Percentiles rank a stretch among this genome's conserved stretches.
Evolutionary conservation across 2,797 vertebrate genomes (phyloP).

Genomic region (Cyclura pinguis): DNA sequence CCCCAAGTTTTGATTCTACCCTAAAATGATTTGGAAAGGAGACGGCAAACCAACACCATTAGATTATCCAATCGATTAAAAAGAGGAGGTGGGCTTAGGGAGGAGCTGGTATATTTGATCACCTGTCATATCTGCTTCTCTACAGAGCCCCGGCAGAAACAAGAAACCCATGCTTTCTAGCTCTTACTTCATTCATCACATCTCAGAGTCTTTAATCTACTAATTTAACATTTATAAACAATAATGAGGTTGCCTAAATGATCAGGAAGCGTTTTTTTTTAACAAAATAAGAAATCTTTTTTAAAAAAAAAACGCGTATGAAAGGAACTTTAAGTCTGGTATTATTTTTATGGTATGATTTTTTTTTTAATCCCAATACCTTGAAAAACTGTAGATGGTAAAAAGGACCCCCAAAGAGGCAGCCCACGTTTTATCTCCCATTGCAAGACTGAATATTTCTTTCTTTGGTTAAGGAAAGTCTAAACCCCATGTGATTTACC

Average conservation of each 20-base stretch:
- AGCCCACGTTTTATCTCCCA: neutral
- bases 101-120: rapidly evolving
- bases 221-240: neutral
- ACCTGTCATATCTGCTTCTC: neutral
- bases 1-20: neutral
- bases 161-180: neutral
- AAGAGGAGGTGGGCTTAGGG: too few relatives aligned
- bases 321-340: too few relatives aligned
- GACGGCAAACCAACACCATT: neutral
- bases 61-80: neutral
- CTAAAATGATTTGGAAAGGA: neutral
- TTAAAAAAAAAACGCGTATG: too few relatives aligned
- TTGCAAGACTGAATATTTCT: neutral
- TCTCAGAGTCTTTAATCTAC: neutral
- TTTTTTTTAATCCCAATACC: too few relatives aligned
- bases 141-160: too few relatives aligned
- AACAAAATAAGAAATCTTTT: too few relatives aligned
- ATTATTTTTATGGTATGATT: too few relatives aligned
- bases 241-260: neutral
- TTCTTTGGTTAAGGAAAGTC: neutral
- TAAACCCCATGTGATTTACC: neutral
- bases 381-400: too few relatives aligned
- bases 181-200: neutral
- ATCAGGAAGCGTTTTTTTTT: neutral
- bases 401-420: neutral